These are phyloP conservation scores for Drosophila kanekoi DNA, from an alignment of 2,888 invertebrate species.

Conservation along the genomic window DNA sequence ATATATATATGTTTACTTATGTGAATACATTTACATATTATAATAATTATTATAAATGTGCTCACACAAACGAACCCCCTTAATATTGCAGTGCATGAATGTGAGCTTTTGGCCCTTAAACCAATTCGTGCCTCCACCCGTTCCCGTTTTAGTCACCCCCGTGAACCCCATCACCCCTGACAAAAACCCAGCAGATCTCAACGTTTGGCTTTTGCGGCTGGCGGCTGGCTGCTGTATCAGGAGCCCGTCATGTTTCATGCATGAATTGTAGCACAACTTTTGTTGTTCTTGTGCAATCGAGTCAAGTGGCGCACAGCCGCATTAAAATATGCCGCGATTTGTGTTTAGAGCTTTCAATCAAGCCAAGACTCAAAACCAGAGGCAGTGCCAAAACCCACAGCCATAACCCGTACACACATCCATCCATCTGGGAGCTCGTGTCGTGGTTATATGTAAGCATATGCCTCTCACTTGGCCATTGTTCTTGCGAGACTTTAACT, in stretches of 20 bases:
- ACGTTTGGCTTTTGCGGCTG: constrained; percentile 30
- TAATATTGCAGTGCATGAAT: constrained; percentile 15
- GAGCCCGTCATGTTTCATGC: constrained; percentile 71
- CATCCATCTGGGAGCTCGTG: neutral
- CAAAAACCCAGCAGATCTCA: constrained; percentile 10
- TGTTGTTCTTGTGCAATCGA: constrained; percentile 73
- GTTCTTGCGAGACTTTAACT: constrained; percentile 20
- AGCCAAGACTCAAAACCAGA: constrained; percentile 27
- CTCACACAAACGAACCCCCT: neutral
- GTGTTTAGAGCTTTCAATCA: constrained; percentile 61
- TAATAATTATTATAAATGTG: neutral
- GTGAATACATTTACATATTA: neutral
- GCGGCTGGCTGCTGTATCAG: constrained; percentile 21
- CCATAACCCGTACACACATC: constrained; percentile 5
- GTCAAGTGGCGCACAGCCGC: constrained; percentile 68
- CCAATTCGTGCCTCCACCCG: neutral
- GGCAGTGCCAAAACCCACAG: constrained; percentile 8
- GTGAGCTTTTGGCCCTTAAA: neutral
- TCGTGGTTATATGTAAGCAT: neutral
- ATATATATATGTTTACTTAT: neutral
- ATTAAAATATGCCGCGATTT: constrained; percentile 66
- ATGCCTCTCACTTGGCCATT: constrained; percentile 12
- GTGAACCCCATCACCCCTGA: neutral
- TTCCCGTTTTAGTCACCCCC: no score
- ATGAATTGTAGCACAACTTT: constrained; percentile 77